A percentile compares a stretch with the other conserved stretches of the same genome.
Evolutionary conservation across 2,888 invertebrate species (phyloP).

Genomic region (Drosophila nr. perissopoda): DNA sequence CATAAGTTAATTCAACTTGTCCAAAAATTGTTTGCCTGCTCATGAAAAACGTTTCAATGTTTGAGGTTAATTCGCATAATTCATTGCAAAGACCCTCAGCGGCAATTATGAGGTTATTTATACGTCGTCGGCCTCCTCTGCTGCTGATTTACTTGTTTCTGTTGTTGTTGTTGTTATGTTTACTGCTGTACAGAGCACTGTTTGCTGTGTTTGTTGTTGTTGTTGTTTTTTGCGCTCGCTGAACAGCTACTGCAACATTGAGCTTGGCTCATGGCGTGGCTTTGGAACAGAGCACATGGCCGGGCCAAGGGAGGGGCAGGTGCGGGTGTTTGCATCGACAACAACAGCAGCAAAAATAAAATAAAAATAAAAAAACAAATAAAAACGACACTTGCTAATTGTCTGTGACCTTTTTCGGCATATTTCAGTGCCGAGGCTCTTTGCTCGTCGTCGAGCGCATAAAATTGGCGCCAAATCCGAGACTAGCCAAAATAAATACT

Average conservation of each 20-base stretch:
- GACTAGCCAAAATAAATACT: constrained; percentile 46
- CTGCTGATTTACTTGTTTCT: constrained; percentile 30
- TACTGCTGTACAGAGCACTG: constrained; percentile 19
- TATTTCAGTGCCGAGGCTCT: constrained; percentile 68
- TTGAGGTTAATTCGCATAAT: constrained; percentile 80
- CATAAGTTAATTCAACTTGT: constrained; percentile 59
- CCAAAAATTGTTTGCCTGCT: constrained; percentile 57
- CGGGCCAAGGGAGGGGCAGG: constrained; percentile 27
- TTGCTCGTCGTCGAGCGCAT: constrained; percentile 46
- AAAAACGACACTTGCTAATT: constrained; percentile 76
- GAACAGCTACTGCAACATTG: constrained; percentile 62
- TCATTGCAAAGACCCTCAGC: constrained; percentile 78
- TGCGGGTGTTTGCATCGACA: constrained; percentile 63
- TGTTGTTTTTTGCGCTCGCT: constrained; percentile 53
- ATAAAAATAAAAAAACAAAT: neutral
- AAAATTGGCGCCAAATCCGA: constrained; percentile 51
- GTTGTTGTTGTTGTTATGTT: constrained; percentile 28
- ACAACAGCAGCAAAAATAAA: constrained; percentile 2
- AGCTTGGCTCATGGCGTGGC: constrained; percentile 70
- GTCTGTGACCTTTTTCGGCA: constrained; percentile 76
- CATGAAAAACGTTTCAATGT: constrained; percentile 63
- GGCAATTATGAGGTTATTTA: constrained; percentile 80
- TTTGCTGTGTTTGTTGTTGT: constrained; percentile 9
- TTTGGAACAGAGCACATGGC: constrained; percentile 37
- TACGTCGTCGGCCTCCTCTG: constrained; percentile 61